Percentiles rank a stretch among this genome's conserved stretches.
Evolutionary conservation across 2,113 vertebrate species (phyloP).

Genomic region (Toxotes jaculatrix): DNA sequence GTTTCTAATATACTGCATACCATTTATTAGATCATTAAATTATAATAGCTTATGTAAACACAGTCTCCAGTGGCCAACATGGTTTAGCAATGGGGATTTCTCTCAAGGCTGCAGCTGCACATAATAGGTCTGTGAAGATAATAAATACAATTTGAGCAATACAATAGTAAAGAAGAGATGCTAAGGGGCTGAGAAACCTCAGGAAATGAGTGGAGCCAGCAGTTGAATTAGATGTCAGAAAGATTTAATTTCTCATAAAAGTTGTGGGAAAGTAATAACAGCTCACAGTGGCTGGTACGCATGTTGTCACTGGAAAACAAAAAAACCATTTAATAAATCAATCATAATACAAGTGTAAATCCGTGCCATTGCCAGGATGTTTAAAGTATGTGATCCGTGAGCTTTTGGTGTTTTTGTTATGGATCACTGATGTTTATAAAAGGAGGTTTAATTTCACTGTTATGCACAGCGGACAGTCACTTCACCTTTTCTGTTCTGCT

Average conservation of each 20-base stretch:
- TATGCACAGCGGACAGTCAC: neutral
- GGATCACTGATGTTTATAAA: conserved; percentile 1
- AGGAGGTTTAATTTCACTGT: conserved; percentile 13
- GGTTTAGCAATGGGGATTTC: neutral
- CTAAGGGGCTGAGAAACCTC: neutral
- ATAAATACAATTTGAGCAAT: conserved; percentile 12
- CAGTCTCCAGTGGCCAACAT: neutral
- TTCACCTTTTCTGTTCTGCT: conserved; percentile 9
- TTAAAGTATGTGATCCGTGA: neutral
- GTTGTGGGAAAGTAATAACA: conserved; percentile 15
- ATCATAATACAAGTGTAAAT: conserved; percentile 8
- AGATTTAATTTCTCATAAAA: conserved; percentile 29
- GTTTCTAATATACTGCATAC: too few species aligned
- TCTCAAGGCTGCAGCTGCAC: conserved; percentile 25
- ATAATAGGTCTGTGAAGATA: neutral
- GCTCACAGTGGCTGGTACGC: conserved; percentile 1
- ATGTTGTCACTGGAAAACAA: neutral
- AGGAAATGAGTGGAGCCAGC: conserved; percentile 21
- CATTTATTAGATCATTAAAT: too few species aligned
- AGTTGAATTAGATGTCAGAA: conserved; percentile 31
- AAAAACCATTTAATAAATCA: neutral
- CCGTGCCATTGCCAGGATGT: conserved; percentile 10
- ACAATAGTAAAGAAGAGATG: neutral
- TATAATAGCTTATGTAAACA: neutral
- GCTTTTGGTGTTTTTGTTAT: conserved; percentile 3